These are phyloP conservation scores for Tarsius wallacei DNA, from an alignment of 2,797 vertebrate genomes.

Conservation along the genomic window DNA sequence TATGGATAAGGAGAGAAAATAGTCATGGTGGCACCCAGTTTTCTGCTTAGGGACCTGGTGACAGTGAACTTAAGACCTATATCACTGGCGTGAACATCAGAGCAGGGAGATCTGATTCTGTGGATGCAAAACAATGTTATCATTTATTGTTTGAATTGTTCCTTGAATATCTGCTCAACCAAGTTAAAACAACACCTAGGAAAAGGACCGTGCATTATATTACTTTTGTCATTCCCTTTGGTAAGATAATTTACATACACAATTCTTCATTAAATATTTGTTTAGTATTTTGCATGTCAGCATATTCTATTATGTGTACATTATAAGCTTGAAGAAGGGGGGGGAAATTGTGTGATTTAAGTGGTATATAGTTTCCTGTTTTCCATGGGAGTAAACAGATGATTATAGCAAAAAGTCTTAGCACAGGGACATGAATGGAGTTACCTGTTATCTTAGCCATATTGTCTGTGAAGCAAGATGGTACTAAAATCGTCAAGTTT, in stretches of 20 bases:
- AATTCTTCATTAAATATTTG: not conserved
- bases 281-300: not conserved
- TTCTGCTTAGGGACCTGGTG: not conserved
- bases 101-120: not conserved
- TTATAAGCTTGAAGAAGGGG: not conserved
- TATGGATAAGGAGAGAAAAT: not conserved
- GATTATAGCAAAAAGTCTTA: not conserved
- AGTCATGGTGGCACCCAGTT: not conserved
- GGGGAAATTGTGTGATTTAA: not conserved
- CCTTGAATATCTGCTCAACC: not conserved
- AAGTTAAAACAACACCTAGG: not conserved
- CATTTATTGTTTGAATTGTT: not conserved
- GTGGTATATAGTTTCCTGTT: not conserved
- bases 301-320: not conserved
- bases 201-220: not conserved
- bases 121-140: not conserved
- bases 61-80: not conserved
- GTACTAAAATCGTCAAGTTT: not conserved
- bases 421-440: not conserved
- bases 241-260: not conserved
- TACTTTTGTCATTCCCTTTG: not conserved
- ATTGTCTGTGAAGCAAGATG: not conserved
- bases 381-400: not conserved
- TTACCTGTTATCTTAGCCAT: constrained; percentile 42
- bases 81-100: not conserved